These are phyloP conservation scores for Glossophaga mutica DNA, from an alignment of 2,797 vertebrate species.

Conservation along the genomic window DNA sequence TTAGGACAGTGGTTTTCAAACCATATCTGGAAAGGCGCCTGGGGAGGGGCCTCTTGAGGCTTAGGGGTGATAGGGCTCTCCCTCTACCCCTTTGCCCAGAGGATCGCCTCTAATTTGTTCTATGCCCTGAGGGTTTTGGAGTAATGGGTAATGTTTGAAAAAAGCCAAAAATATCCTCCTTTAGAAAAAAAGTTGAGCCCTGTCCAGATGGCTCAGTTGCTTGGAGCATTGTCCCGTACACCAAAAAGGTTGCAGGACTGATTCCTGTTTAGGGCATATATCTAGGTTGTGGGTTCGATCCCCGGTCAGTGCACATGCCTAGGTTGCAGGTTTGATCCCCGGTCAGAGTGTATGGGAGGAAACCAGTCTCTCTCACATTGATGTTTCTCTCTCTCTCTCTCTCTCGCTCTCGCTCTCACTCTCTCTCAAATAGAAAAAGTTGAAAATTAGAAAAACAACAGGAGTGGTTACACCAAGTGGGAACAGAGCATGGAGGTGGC, in stretches of 20 bases:
- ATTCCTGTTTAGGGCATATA: too few relatives aligned
- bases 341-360: neutral
- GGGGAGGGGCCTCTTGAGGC: neutral
- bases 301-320: too few relatives aligned
- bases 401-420: too few relatives aligned
- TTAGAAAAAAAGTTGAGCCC: neutral
- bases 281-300: too few relatives aligned
- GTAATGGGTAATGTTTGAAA: neutral
- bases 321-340: neutral
- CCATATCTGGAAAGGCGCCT: neutral
- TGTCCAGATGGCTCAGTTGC: neutral
- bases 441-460: neutral
- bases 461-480: neutral
- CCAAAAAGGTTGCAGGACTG: neutral
- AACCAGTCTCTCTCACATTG: neutral
- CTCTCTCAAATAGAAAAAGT: neutral
- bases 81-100: fast-evolving
- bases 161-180: neutral
- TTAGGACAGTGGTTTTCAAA: neutral
- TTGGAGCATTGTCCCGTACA: neutral
- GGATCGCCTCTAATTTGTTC: neutral
- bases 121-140: neutral
- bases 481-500: neutral
- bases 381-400: neutral
- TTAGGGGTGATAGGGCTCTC: neutral